Evolutionary conservation across 2,113 vertebrate species (phyloP), one percentile per base, ranked within the genome.

Genomic region (Poicephalus gulielmi): DNA sequence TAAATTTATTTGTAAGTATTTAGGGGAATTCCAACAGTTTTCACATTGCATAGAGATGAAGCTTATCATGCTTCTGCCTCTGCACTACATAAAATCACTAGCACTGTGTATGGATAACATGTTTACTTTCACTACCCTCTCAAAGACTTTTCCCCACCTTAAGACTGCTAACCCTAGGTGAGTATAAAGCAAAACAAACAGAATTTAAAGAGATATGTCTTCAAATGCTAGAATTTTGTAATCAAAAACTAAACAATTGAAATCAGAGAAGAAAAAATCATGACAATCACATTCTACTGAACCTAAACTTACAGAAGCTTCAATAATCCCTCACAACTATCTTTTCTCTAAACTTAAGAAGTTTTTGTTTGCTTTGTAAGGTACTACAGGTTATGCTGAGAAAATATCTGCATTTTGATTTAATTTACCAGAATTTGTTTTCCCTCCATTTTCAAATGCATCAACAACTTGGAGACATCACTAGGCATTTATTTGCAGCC

Each of bases 401-500:
- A 53, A 84, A 67, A 62, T 5, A 79, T 9, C 20, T 1, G 2
- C 49, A 63, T 73, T 95, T 77, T 53, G 31, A 41, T 95, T 88
- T 77, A 74, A 74, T 94, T 80, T 73, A 96, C 63, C 67, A 90
- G 75, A 90, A 88, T 89, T 50, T 84, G 60, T 75, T 87, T 91
- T 70, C 55, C 69, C 60, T 73, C 43, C 20, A 43, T 86, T 92
- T 96, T 91, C 79, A 94, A 63, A 85, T 22, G n/a, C 35, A 93
- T 77, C 67, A 95, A 80, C 41, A 88, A 77, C 93, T 74, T 92
- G 68, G 49, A 93, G 86, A 78, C 64, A 86, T 80, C 53, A 46
- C 67, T 64, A 78, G 64, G 68, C 37, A 91, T 33, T 83, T 92
- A 86, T 90, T 10, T 86, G 50, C 37, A 86, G 80, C 60, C 68